Percentiles rank a stretch among this genome's conserved stretches.
Evolutionary conservation across 2,888 invertebrate species (phyloP).

Genomic region (Ypsolopha sequella): DNA sequence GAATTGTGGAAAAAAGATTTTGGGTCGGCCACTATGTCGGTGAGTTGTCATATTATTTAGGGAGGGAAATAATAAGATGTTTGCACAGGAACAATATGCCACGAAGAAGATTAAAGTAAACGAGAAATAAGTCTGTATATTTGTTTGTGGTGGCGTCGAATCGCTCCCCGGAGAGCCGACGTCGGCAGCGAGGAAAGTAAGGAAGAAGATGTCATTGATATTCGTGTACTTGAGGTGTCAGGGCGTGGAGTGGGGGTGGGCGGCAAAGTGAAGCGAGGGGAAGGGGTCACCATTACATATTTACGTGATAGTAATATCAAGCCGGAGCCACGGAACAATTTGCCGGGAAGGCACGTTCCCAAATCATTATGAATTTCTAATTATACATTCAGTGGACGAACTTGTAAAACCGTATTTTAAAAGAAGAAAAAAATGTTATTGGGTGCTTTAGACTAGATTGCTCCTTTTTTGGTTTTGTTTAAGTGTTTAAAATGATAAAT

Average conservation of each 20-base stretch:
- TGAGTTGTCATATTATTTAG: slow-evolving; percentile 43
- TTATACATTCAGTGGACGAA: slow-evolving; percentile 30
- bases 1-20: slow-evolving; percentile 85
- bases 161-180: not conserved
- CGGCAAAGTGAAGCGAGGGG: not conserved
- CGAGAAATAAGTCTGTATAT: not conserved
- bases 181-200: not conserved
- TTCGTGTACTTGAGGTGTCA: slow-evolving; percentile 15
- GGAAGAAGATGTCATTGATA: slow-evolving; percentile 11
- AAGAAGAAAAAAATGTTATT: not conserved
- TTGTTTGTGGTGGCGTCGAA: not conserved
- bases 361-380: slow-evolving; percentile 37
- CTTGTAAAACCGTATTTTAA: slow-evolving; percentile 12
- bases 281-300: slow-evolving; percentile 25
- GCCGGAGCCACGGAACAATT: slow-evolving; percentile 19
- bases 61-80: not conserved
- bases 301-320: slow-evolving; percentile 37
- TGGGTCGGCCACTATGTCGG: slow-evolving; percentile 82
- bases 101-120: not conserved
- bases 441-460: too few species aligned
- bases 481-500: too few species aligned
- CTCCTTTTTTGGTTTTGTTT: too few species aligned
- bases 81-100: not conserved
- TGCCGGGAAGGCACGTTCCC: slow-evolving; percentile 20
- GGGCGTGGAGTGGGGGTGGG: slow-evolving; percentile 6